These are phyloP conservation scores for Lycaena phlaeas DNA, from an alignment of 2,888 invertebrate genomes.

Conservation along the genomic window DNA sequence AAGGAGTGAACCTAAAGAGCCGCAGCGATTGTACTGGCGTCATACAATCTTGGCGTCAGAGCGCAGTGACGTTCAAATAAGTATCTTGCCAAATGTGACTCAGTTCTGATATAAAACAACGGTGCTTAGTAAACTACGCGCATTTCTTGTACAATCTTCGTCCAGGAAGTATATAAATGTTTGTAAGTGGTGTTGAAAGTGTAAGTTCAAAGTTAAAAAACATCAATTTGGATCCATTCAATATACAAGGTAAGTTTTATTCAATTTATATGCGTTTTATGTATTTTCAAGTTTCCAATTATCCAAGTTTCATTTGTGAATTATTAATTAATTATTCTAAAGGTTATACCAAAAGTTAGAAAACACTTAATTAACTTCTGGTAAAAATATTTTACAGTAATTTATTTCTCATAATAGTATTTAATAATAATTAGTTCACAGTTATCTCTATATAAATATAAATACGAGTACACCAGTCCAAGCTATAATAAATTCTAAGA, in stretches of 20 bases:
- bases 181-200: slow-evolving; percentile 28
- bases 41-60: slow-evolving; percentile 45
- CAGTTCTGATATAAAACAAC: slow-evolving; percentile 54
- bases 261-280: no score
- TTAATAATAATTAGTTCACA: no score
- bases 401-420: no score
- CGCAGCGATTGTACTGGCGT: slow-evolving; percentile 32
- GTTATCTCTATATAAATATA: no score
- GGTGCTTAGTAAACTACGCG: slow-evolving; percentile 29
- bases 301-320: no score
- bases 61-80: slow-evolving; percentile 43
- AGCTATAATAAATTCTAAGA: no score
- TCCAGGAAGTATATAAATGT: slow-evolving; percentile 12
- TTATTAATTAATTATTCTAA: no score
- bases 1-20: slow-evolving; percentile 8
- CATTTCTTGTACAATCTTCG: slow-evolving; percentile 39
- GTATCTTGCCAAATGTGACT: slow-evolving; percentile 57
- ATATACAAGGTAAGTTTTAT: slow-evolving; percentile 14
- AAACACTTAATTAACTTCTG: no score
- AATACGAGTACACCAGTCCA: no score
- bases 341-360: no score
- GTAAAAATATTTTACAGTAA: no score
- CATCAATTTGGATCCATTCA: slow-evolving; percentile 32
- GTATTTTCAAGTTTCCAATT: no score
- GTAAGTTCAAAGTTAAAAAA: slow-evolving; percentile 49